Evolutionary conservation across 2,888 invertebrate species (phyloP).

Genomic region (Desoria tigrina): DNA sequence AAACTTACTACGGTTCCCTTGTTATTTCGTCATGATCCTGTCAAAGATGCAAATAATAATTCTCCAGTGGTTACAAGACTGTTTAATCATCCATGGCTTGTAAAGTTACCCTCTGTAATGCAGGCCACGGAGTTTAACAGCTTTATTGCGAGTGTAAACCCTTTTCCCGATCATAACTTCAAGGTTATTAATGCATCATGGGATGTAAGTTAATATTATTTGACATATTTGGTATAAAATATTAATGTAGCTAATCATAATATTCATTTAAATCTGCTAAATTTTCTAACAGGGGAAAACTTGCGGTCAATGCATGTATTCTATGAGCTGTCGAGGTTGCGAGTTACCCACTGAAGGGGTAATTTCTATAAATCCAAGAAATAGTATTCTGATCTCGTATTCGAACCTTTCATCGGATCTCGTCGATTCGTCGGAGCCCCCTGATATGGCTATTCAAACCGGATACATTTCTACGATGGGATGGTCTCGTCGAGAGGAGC

Average conservation of each 20-base stretch:
- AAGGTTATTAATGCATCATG: slow-evolving; percentile 34
- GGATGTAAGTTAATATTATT: slow-evolving; percentile 32
- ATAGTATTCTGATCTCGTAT: slow-evolving; percentile 62
- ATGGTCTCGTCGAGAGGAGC: slow-evolving; percentile 40
- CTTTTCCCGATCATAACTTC: slow-evolving; percentile 55
- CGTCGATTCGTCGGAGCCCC: slow-evolving; percentile 53
- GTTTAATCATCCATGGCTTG: slow-evolving; percentile 63
- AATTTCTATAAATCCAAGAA: slow-evolving; percentile 61
- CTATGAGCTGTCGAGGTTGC: slow-evolving; percentile 64
- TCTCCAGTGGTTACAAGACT: slow-evolving; percentile 43
- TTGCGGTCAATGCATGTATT: slow-evolving; percentile 65
- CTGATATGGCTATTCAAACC: slow-evolving; percentile 40
- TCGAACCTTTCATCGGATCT: slow-evolving; percentile 57
- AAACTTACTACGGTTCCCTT: slow-evolving; percentile 58
- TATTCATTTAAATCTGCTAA: not conserved
- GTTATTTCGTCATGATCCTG: slow-evolving; percentile 61
- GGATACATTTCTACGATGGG: slow-evolving; percentile 20
- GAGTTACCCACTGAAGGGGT: slow-evolving; percentile 58
- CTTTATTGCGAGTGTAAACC: slow-evolving; percentile 59
- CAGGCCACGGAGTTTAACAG: slow-evolving; percentile 60
- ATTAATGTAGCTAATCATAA: not conserved
- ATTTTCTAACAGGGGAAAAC: slow-evolving; percentile 60
- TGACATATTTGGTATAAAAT: no score
- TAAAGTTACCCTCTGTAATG: slow-evolving; percentile 62
- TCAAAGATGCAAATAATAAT: slow-evolving; percentile 59